Conservation (phyloP, 1,140 invertebrate genomes). For the Pseudoatta argentina region DNA sequence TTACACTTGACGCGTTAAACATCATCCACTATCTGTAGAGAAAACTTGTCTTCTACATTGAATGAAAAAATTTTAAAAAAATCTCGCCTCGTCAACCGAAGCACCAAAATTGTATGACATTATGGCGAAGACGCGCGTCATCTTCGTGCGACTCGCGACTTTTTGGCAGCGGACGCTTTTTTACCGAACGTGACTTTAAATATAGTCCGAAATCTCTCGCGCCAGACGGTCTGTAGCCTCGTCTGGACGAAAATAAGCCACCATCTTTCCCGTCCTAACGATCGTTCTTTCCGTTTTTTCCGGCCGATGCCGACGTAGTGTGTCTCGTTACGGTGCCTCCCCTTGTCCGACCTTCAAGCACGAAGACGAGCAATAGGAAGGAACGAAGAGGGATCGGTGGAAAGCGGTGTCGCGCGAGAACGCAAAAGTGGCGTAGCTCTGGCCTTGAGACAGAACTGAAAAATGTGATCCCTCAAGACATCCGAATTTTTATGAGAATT, state of each 20-base stretch:
- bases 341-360: slow-evolving; percentile 53
- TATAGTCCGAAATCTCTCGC: slow-evolving; percentile 52
- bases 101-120: not conserved
- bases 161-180: slow-evolving; percentile 7
- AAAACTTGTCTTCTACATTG: not conserved
- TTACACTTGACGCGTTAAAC: not conserved
- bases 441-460: slow-evolving; percentile 42
- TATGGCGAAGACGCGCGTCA: slow-evolving; percentile 13
- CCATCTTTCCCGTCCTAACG: slow-evolving; percentile 70
- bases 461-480: slow-evolving; percentile 6
- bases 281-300: slow-evolving; percentile 68
- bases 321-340: slow-evolving; percentile 35
- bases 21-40: not conserved
- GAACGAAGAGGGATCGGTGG: slow-evolving; percentile 10
- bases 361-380: slow-evolving; percentile 40
- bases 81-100: not conserved
- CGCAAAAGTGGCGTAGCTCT: slow-evolving; percentile 39
- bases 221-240: slow-evolving; percentile 73
- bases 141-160: slow-evolving; percentile 34
- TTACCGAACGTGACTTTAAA: slow-evolving; percentile 54
- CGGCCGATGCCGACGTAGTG: slow-evolving; percentile 30
- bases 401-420: slow-evolving; percentile 22
- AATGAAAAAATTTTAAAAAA: not conserved
- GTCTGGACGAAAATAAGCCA: slow-evolving; percentile 77
- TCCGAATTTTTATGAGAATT: not conserved